Percentiles rank a stretch among this genome's conserved stretches.
phyloP scores from a whole-genome alignment of 2,797 vertebrate species.

The Sphaeramia orbicularis region DNA sequence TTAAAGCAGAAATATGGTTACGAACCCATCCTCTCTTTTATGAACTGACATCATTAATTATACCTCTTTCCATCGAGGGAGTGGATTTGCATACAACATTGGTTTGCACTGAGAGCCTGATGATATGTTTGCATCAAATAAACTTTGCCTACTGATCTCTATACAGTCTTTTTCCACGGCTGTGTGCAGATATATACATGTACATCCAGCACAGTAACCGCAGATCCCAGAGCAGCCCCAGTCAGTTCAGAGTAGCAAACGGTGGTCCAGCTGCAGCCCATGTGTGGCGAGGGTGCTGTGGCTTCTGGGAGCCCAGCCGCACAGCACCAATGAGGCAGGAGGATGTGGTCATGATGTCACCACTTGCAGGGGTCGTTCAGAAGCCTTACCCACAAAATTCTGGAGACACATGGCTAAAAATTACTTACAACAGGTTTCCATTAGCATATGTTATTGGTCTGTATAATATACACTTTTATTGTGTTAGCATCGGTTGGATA shows the following conservation, averaged over 20 bases:
- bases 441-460: slow-evolving; percentile 74
- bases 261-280: slow-evolving; percentile 87
- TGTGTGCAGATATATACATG: slow-evolving; percentile 75
- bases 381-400: slow-evolving; percentile 79
- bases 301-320: slow-evolving; percentile 82
- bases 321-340: slow-evolving; percentile 77
- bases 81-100: slow-evolving; percentile 87
- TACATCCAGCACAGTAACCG: slow-evolving; percentile 67
- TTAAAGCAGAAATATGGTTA: slow-evolving; percentile 78
- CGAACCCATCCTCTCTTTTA: slow-evolving; percentile 75
- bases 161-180: slow-evolving; percentile 78
- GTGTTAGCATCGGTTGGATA: slow-evolving; percentile 57
- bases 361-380: slow-evolving; percentile 79
- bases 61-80: slow-evolving; percentile 81
- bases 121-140: slow-evolving; percentile 94
- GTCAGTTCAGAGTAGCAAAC: slow-evolving; percentile 76
- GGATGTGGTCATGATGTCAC: slow-evolving; percentile 88
- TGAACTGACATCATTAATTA: slow-evolving; percentile 86
- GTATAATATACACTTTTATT: slow-evolving; percentile 65
- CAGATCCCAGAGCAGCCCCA: slow-evolving; percentile 68
- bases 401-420: slow-evolving; percentile 79
- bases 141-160: slow-evolving; percentile 87
- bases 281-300: slow-evolving; percentile 81
- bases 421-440: slow-evolving; percentile 81
- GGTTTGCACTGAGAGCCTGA: slow-evolving; percentile 85